These are phyloP conservation scores for Listronotus oregonensis DNA, from an alignment of 1,140 invertebrate genomes.

Conservation along the genomic window DNA sequence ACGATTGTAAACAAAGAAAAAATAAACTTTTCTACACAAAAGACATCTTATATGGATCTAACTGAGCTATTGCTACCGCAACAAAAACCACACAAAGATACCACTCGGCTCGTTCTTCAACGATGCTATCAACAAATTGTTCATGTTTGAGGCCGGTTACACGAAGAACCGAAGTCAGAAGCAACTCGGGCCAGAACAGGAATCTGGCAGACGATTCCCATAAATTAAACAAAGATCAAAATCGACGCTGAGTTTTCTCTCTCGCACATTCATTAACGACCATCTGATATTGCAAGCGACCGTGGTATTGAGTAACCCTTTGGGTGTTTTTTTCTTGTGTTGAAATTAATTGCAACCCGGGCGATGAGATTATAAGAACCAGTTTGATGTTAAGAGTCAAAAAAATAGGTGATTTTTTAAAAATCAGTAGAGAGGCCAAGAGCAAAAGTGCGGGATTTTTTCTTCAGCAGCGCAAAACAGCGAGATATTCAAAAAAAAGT, in stretches of 20 bases:
- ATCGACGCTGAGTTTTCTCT: conserved; percentile 29
- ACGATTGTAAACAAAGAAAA: no score
- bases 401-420: no score
- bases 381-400: no score
- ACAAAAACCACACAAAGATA: conserved; percentile 28
- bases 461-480: no score
- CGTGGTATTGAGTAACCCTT: conserved; percentile 41
- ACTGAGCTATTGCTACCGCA: conserved; percentile 23
- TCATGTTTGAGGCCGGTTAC: conserved; percentile 53
- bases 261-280: conserved; percentile 51
- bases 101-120: conserved; percentile 25
- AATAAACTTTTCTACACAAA: not conserved
- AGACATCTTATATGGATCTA: conserved; percentile 2
- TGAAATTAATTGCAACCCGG: no score
- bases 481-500: no score
- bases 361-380: no score
- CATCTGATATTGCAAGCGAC: conserved; percentile 45
- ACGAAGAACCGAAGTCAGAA: conserved; percentile 43
- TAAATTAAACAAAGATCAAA: conserved; percentile 51
- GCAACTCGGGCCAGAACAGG: conserved; percentile 20
- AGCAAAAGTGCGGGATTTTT: no score
- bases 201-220: conserved; percentile 45
- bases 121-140: conserved; percentile 56
- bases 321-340: not conserved
- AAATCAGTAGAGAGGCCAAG: no score